Conservation (phyloP, 1,140 invertebrate species). For the Penaeus chinensis region DNA sequence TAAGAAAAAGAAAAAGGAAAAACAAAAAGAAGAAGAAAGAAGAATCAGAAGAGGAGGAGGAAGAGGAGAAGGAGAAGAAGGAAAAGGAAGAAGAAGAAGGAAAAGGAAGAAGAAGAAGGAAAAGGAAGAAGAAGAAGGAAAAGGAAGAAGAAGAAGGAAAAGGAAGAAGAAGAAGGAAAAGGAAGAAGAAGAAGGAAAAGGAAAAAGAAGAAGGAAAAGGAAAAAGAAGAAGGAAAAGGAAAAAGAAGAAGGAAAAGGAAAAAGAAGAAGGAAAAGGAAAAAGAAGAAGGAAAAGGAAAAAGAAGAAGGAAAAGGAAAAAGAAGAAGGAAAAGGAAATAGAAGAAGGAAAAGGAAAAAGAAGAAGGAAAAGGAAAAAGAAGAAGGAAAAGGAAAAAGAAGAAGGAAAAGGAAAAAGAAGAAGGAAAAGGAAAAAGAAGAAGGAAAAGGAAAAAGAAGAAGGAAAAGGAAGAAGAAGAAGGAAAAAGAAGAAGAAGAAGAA, state of each 20-base stretch:
- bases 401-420: background rate
- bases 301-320: background rate
- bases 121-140: background rate
- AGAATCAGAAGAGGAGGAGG: background rate
- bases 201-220: too few relatives aligned
- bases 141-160: background rate
- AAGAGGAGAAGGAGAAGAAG: constrained; percentile 1
- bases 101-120: background rate
- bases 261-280: too few relatives aligned
- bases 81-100: background rate
- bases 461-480: too few relatives aligned
- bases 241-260: background rate
- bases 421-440: background rate
- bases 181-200: too few relatives aligned
- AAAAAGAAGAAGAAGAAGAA: too few relatives aligned
- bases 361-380: background rate
- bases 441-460: too few relatives aligned
- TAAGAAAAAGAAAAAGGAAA: background rate
- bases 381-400: background rate
- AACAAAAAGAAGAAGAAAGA: too few relatives aligned
- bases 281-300: background rate
- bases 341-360: constrained; percentile 13
- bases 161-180: too few relatives aligned
- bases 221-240: background rate
- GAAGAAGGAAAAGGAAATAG: too few relatives aligned